phyloP scores from a whole-genome alignment of 2,888 invertebrate species.

The Caenorhabditis angaria region DNA sequence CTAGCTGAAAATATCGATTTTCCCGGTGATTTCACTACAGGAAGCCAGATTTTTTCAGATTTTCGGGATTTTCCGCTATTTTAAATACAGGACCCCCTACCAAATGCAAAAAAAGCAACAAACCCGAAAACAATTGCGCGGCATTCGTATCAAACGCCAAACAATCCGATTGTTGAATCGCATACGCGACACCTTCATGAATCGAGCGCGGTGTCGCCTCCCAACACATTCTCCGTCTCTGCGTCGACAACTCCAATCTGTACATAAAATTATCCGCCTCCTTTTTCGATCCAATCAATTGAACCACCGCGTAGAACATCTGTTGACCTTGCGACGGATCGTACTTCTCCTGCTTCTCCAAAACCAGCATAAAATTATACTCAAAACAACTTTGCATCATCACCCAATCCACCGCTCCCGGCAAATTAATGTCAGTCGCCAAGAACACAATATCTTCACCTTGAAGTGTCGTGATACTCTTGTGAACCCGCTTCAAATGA shows the following conservation, averaged over 20 bases:
- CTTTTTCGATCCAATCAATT: conserved; percentile 95
- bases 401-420: conserved; percentile 79
- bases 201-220: conserved; percentile 98
- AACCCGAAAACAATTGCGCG: conserved; percentile 89
- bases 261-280: conserved; percentile 99
- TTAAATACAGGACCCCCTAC: too few species aligned
- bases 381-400: conserved; percentile 99
- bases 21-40: too few species aligned
- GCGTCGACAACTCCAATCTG: conserved; percentile 94
- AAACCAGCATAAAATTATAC: conserved; percentile 97
- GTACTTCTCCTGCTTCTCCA: conserved; percentile 86
- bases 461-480: conserved; percentile 96
- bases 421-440: conserved; percentile 98
- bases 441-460: conserved; percentile 99
- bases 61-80: too few species aligned
- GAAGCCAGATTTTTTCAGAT: too few species aligned
- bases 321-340: conserved; percentile 78
- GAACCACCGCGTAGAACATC: conserved; percentile 87
- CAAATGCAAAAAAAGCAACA: too few species aligned
- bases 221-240: conserved; percentile 93
- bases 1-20: too few species aligned
- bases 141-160: conserved; percentile 97
- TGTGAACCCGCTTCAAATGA: conserved; percentile 88
- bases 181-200: conserved; percentile 94
- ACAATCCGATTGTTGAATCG: conserved; percentile 97